A percentile compares a stretch with the other conserved stretches of the same genome.
phyloP scores from a whole-genome alignment of 2,888 invertebrate species.

The Zygogramma bicolorata region DNA sequence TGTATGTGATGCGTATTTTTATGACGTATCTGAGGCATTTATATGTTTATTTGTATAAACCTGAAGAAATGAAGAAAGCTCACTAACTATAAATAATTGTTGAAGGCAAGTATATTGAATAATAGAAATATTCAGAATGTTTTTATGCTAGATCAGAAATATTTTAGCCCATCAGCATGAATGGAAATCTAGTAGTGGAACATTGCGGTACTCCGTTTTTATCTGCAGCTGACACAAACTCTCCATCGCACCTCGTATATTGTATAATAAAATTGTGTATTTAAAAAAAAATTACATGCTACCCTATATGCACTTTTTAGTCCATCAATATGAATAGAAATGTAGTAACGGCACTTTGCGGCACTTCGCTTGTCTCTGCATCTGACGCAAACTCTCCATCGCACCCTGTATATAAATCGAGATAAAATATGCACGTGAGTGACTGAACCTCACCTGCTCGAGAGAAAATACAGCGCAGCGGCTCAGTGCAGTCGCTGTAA shows the following conservation, averaged over 20 bases:
- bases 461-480: slow-evolving; percentile 31
- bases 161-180: not conserved
- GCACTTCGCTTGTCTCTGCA: not conserved
- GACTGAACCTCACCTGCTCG: slow-evolving; percentile 46
- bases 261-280: too few species aligned
- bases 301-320: too few species aligned
- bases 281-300: too few species aligned
- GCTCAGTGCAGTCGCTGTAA: slow-evolving; percentile 13
- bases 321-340: not conserved
- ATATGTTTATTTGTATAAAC: too few species aligned
- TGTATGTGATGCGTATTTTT: too few species aligned
- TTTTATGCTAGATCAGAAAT: too few species aligned
- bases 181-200: not conserved
- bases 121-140: too few species aligned
- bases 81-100: too few species aligned
- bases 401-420: not conserved
- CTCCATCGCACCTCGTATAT: slow-evolving; percentile 8
- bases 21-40: too few species aligned
- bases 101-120: too few species aligned
- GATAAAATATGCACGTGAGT: slow-evolving; percentile 31
- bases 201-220: not conserved
- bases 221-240: not conserved
- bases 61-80: too few species aligned
- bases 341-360: not conserved
- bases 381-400: slow-evolving; percentile 11